phyloP scores from a whole-genome alignment of 2,113 vertebrate species.

The Aepyceros melampus region DNA sequence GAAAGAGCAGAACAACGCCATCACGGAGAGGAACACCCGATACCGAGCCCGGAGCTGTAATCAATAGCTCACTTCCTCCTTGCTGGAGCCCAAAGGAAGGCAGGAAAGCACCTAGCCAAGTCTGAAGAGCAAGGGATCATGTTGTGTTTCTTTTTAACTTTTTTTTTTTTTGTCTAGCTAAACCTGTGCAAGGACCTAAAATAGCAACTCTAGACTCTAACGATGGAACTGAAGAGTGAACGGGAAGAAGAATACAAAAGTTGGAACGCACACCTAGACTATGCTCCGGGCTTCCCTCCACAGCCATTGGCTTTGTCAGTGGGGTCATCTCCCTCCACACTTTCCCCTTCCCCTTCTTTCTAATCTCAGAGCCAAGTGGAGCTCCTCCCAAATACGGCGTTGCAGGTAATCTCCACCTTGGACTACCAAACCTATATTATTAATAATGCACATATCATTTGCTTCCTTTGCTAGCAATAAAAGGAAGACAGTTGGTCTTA shows the following conservation, averaged over 20 bases:
- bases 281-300: neutral
- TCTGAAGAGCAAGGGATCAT: neutral
- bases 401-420: neutral
- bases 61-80: neutral
- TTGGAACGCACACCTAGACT: neutral
- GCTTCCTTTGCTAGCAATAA: neutral
- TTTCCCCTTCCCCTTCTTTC: neutral
- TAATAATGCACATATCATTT: neutral
- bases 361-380: neutral
- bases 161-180: neutral
- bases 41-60: accelerated
- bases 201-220: neutral
- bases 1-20: neutral
- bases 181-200: neutral
- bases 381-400: accelerated
- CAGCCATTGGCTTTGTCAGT: neutral
- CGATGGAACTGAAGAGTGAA: neutral
- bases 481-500: neutral
- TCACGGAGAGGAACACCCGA: neutral
- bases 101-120: neutral
- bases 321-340: neutral
- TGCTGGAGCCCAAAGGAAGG: neutral
- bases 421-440: neutral
- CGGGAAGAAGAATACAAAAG: neutral
- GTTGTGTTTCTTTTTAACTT: neutral